phyloP scores from a whole-genome alignment of 2,888 invertebrate species.

The Ceramica pisi region DNA sequence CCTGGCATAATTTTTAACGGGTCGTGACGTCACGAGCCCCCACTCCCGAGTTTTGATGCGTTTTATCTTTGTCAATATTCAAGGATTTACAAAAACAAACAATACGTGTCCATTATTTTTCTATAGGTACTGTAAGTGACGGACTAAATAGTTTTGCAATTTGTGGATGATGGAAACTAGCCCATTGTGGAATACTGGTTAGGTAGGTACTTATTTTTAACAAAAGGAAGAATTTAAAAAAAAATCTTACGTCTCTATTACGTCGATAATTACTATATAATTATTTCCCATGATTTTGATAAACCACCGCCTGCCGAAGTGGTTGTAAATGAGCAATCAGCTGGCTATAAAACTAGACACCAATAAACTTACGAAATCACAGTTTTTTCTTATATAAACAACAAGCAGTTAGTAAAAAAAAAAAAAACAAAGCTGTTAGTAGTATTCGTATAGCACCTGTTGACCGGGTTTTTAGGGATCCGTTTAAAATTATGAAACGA shows the following conservation, averaged over 20 bases:
- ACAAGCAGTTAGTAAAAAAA: slow-evolving; percentile 17
- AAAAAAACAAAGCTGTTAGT: slow-evolving; percentile 17
- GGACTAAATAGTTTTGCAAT: too few relatives aligned
- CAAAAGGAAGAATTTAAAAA: too few relatives aligned
- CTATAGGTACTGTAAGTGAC: too few relatives aligned
- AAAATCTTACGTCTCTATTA: not conserved
- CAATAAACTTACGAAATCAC: slow-evolving; percentile 40
- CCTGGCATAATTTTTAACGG: too few relatives aligned
- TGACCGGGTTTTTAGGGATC: slow-evolving; percentile 42
- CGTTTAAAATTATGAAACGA: not conserved
- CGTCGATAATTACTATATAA: not conserved
- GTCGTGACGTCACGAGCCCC: too few relatives aligned
- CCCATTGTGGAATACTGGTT: too few relatives aligned
- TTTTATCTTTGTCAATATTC: too few relatives aligned
- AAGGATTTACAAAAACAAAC: too few relatives aligned
- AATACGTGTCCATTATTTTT: too few relatives aligned
- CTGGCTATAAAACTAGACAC: slow-evolving; percentile 27
- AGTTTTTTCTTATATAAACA: slow-evolving; percentile 26
- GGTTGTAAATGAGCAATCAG: slow-evolving; percentile 44
- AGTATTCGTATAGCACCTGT: slow-evolving; percentile 22
- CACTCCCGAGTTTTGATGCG: too few relatives aligned
- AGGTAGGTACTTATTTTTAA: too few relatives aligned
- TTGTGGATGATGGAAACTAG: too few relatives aligned
- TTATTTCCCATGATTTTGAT: slow-evolving; percentile 13
- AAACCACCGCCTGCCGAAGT: not conserved